Base-by-base conservation (phyloP, 1,140 invertebrate species). In the Fopius arisanus region DNA sequence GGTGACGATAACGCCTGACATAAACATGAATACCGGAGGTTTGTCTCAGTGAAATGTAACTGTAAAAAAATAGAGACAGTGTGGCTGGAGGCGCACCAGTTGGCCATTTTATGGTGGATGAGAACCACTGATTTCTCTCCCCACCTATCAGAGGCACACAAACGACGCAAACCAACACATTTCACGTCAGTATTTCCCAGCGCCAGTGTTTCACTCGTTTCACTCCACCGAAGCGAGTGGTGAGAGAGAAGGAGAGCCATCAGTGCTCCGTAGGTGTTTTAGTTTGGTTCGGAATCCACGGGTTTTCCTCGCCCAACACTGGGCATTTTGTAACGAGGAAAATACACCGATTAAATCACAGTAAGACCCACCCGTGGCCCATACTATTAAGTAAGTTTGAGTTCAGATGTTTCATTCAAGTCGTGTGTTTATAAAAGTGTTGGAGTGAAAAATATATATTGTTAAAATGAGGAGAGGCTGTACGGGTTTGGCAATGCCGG, bases 261-360 rank as follows among this genome's bases (percentile, higher is more conserved):
- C 71, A 73, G 71, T 43, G 65, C 54, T 68, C 72, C 51, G 66
- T 74, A 67, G 72, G 72, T 74, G 72, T 74, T 68, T n/a, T 69
- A 63, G 51, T 69, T 68, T 68, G 67, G 48, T 68, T 69, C 33
- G 54, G 66, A 65, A 67, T 63, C 54, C 33, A n/a, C 43, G 43
- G 37, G 67, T 74, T 69, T 69, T 74, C 48, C 67, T 74, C 43
- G 37, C 41, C 63, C 31, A 26, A 43, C 16, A n/a, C 10, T 29
- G 66, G 59, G 72, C 67, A 63, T 69, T 62, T 40, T 68, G 21
- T 33, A 62, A 28, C n/a, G 26, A 31, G 29, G 26, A 59, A 59
- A 59, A 26, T 23, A 5, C 9, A 59, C n/a, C n/a, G 23, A 59
- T 23, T 26, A 28, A 26, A 59, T 12, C 16, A 16, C 43, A 28